phyloP scores from a whole-genome alignment of 2,113 vertebrate genomes.

The Falcunculus frontatus region DNA sequence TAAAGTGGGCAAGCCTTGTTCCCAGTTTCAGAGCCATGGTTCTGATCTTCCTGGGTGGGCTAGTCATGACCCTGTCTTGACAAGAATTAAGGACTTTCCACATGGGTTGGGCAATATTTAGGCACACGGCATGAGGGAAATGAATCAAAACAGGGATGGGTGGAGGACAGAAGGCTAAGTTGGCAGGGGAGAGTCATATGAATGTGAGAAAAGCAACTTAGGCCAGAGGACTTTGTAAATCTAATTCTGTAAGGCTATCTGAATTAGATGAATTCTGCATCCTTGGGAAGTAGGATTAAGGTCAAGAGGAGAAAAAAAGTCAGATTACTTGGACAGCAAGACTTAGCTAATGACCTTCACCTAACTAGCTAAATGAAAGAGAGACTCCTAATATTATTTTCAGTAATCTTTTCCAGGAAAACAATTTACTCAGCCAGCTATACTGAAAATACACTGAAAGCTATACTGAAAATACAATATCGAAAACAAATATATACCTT shows the following conservation, averaged over 20 bases:
- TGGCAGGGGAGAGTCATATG: constrained; percentile 21
- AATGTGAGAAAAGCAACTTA: constrained; percentile 55
- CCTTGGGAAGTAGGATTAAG: not conserved
- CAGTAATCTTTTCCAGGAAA: not conserved
- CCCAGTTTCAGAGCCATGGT: constrained; percentile 43
- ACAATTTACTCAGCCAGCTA: not conserved
- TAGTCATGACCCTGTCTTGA: constrained; percentile 64
- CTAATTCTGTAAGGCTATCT: not conserved
- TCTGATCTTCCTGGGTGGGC: constrained; percentile 66
- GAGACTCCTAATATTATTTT: not conserved
- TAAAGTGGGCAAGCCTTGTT: constrained; percentile 47
- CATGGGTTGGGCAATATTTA: constrained; percentile 64
- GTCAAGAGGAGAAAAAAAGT: not conserved
- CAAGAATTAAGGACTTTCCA: constrained; percentile 64
- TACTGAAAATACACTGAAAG: not conserved
- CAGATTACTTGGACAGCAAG: not conserved
- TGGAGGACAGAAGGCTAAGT: constrained; percentile 58
- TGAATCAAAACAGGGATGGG: constrained; percentile 63
- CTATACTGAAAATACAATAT: not conserved
- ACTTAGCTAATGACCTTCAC: not conserved
- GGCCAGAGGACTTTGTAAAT: constrained; percentile 10
- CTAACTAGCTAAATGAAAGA: not conserved
- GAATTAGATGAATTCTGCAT: not conserved
- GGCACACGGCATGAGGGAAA: constrained; percentile 59
- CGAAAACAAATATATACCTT: not conserved